Percentiles rank a stretch among this genome's conserved stretches.
phyloP scores from a whole-genome alignment of 2,888 invertebrate genomes.

The Drosophila limbata region DNA sequence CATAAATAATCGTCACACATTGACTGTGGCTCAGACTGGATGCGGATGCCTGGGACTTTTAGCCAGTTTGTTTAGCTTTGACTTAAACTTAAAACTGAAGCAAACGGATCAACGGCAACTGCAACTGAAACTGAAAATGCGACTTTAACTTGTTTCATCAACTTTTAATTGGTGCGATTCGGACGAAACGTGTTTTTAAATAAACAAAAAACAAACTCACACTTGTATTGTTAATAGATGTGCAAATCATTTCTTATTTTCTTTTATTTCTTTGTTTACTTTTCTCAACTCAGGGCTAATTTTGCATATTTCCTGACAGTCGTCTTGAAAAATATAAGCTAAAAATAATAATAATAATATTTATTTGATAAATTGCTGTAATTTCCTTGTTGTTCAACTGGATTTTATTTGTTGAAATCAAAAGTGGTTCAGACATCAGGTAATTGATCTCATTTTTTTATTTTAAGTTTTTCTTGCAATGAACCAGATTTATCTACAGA shows the following conservation, averaged over 20 bases:
- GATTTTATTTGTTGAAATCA: slow-evolving; percentile 12
- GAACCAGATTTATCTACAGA: slow-evolving; percentile 25
- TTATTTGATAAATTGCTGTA: slow-evolving; percentile 9
- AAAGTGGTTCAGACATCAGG: slow-evolving; percentile 4
- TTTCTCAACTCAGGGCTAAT: slow-evolving; percentile 17
- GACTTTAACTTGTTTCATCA: slow-evolving; percentile 39
- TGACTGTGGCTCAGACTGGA: slow-evolving; percentile 14
- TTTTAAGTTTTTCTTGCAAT: not conserved
- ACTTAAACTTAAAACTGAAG: slow-evolving; percentile 9
- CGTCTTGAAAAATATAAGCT: not conserved
- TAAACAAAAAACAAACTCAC: not conserved
- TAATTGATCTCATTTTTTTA: not conserved
- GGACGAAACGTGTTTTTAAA: slow-evolving; percentile 51
- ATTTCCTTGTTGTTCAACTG: slow-evolving; percentile 9
- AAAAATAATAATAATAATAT: slow-evolving; percentile 15
- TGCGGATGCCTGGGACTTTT: slow-evolving; percentile 28
- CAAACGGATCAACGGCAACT: slow-evolving; percentile 28
- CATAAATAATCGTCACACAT: too few species aligned
- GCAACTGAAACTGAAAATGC: not conserved
- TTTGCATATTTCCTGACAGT: slow-evolving; percentile 16
- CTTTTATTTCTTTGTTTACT: too few species aligned
- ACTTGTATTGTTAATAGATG: not conserved
- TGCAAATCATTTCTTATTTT: not conserved
- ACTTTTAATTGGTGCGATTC: slow-evolving; percentile 45
- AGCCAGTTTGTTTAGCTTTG: slow-evolving; percentile 3